phyloP scores from a whole-genome alignment of 2,797 vertebrate species.

The Arrhamphus sclerolepis region DNA sequence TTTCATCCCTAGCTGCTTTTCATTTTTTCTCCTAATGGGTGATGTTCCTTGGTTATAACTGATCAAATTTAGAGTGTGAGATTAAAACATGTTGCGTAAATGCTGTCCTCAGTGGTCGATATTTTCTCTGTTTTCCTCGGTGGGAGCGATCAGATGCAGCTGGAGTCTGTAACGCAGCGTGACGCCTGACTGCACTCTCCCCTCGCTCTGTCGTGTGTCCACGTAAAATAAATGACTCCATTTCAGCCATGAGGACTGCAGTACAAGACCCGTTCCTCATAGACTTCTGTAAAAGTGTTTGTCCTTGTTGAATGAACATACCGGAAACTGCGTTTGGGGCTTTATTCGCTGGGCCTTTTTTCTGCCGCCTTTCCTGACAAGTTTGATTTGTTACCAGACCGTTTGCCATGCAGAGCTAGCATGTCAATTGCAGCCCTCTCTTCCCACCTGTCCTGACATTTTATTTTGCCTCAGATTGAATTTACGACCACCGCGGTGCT shows the following conservation, averaged over 20 bases:
- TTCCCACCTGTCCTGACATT: slow-evolving; percentile 28
- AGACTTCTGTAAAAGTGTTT: too few species aligned
- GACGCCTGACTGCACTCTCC: slow-evolving; percentile 25
- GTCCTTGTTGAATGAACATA: background rate
- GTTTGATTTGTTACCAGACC: slow-evolving; percentile 20
- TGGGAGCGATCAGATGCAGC: slow-evolving; percentile 37
- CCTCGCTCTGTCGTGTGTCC: slow-evolving; percentile 25
- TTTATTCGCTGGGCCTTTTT: slow-evolving; percentile 12
- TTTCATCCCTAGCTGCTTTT: background rate
- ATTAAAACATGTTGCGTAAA: slow-evolving; percentile 54
- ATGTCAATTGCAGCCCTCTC: slow-evolving; percentile 6
- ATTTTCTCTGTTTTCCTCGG: slow-evolving; percentile 20
- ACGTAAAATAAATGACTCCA: slow-evolving; percentile 46
- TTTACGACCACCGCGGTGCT: slow-evolving; percentile 10
- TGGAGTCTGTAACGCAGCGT: slow-evolving; percentile 32
- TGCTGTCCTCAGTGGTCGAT: slow-evolving; percentile 20
- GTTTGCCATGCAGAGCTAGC: slow-evolving; percentile 21
- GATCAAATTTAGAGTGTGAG: slow-evolving; percentile 46
- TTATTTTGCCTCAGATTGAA: slow-evolving; percentile 34
- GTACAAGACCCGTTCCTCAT: slow-evolving; percentile 23
- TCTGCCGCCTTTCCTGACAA: slow-evolving; percentile 12
- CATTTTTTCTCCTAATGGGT: slow-evolving; percentile 44
- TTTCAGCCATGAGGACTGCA: slow-evolving; percentile 13
- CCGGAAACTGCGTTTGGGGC: background rate
- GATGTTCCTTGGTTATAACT: slow-evolving; percentile 36